Base-by-base conservation (phyloP, 2,113 vertebrate species). In the Thymallus thymallus region DNA sequence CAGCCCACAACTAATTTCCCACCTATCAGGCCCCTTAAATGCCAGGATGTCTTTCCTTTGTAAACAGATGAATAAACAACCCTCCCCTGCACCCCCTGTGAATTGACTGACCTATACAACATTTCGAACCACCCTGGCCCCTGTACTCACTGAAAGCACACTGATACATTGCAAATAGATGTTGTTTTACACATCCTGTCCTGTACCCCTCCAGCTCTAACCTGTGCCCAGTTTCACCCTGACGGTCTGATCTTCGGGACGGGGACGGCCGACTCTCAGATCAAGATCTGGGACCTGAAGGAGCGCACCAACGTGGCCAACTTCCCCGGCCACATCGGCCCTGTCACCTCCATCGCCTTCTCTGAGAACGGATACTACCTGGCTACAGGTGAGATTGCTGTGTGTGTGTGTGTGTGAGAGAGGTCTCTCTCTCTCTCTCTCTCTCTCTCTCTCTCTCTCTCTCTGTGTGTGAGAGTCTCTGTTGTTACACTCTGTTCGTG, bases 211-310 rank as follows among this genome's bases (percentile, higher is more conserved):
- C 0, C 88, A 96, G 95, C 95, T 76, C 92, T 96, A 66, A 96
- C 95, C 64, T 96, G 95, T 5, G 95, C 95, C 0, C 95, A 96
- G 88, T 96, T 96, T 87, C 95, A 96, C 78, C 95, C 95, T 0
- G 95, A 96, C 0, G 95, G 95, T 0, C 93, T 96, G 76, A 96
- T 96, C 82, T 96, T 96, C 56, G 95, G 95, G 1, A 96, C 95
- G 0, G 95, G 95, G 20, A 96, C 95, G 0, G 94, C 94, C 82
- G 95, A 96, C 45, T 96, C 95, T 1, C 95, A 96, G 85, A 96
- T 96, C 85, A 96, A 96, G 88, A 96, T 96, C 73, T 96, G 95
- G 95, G 95, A 96, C 82, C 82, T 96, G 82, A 96, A 96, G 94
- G 95, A 96, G 77, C 92, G 95, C 22, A 96, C 95, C 83, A 96